These are phyloP conservation scores for Aradophagus sp. DNA, from an alignment of 1,140 invertebrate genomes.

Conservation along the genomic window DNA sequence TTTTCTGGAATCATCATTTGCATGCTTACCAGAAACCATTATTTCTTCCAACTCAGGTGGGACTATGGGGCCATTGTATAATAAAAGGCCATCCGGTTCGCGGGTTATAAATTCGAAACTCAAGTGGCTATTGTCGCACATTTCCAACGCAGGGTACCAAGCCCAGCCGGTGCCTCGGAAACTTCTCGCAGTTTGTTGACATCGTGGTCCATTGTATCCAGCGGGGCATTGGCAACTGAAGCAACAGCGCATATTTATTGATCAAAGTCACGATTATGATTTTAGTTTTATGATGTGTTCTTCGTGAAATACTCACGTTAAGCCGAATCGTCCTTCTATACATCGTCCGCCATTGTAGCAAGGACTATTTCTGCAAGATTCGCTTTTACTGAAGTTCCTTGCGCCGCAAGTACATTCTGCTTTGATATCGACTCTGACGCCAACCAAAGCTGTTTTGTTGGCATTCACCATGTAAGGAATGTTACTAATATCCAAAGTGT, in stretches of 20 bases:
- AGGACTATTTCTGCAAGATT: slow-evolving; percentile 91
- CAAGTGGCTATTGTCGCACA: slow-evolving; percentile 96
- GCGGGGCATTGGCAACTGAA: slow-evolving; percentile 89
- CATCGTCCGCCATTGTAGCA: slow-evolving; percentile 97
- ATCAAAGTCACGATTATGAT: no score
- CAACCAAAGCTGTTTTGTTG: slow-evolving; percentile 95
- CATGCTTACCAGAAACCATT: slow-evolving; percentile 82
- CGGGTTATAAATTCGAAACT: slow-evolving; percentile 96
- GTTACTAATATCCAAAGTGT: slow-evolving; percentile 89
- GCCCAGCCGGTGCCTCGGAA: slow-evolving; percentile 95
- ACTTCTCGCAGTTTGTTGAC: slow-evolving; percentile 95
- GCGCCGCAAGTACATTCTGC: slow-evolving; percentile 94
- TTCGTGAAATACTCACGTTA: slow-evolving; percentile 76
- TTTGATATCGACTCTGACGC: slow-evolving; percentile 90
- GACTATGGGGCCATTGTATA: slow-evolving; percentile 97
- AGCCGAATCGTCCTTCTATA: slow-evolving; percentile 88
- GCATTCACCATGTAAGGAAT: slow-evolving; percentile 96
- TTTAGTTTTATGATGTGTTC: no score
- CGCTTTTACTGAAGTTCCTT: slow-evolving; percentile 90
- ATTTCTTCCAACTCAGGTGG: slow-evolving; percentile 91
- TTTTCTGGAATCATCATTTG: no score
- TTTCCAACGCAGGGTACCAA: slow-evolving; percentile 95
- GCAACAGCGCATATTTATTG: slow-evolving; percentile 7
- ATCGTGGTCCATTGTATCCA: slow-evolving; percentile 94
- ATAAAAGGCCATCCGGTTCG: slow-evolving; percentile 90